These are phyloP conservation scores for Propithecus deckenii DNA, from an alignment of 2,797 vertebrate genomes.

Conservation along the genomic window DNA sequence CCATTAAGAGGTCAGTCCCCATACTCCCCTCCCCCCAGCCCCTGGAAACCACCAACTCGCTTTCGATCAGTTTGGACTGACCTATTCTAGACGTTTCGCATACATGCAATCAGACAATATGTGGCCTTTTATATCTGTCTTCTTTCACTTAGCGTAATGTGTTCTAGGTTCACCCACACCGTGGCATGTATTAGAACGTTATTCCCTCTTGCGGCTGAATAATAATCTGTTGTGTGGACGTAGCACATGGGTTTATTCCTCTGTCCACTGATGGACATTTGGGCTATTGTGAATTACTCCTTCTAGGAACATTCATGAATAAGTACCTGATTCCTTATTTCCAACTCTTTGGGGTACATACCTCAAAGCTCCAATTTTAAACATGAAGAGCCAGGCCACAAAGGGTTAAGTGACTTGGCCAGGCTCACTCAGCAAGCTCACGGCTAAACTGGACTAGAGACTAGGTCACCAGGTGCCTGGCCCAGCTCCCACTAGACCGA, in stretches of 20 bases:
- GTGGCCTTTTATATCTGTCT: neutral
- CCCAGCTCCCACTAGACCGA: neutral
- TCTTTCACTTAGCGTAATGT: neutral
- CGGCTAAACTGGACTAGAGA: neutral
- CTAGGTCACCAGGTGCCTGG: neutral
- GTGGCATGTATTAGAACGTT: fast-evolving
- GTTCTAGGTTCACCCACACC: fast-evolving
- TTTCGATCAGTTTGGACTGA: neutral
- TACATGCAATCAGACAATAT: fast-evolving
- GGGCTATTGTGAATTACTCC: fast-evolving
- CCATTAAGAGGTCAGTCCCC: fast-evolving
- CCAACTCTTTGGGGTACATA: neutral
- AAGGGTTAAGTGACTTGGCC: too few species aligned
- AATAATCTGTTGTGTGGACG: neutral
- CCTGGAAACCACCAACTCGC: neutral
- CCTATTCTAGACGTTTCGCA: neutral
- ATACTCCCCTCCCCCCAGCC: fast-evolving
- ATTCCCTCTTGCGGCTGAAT: neutral
- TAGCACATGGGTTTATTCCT: neutral
- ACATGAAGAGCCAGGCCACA: neutral
- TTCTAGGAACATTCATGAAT: fast-evolving
- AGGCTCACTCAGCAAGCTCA: neutral
- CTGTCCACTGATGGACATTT: neutral
- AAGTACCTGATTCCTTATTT: too few species aligned
- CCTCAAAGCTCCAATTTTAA: neutral